Conservation (phyloP, 1,140 invertebrate genomes). For the Zaprionus nigranus region DNA sequence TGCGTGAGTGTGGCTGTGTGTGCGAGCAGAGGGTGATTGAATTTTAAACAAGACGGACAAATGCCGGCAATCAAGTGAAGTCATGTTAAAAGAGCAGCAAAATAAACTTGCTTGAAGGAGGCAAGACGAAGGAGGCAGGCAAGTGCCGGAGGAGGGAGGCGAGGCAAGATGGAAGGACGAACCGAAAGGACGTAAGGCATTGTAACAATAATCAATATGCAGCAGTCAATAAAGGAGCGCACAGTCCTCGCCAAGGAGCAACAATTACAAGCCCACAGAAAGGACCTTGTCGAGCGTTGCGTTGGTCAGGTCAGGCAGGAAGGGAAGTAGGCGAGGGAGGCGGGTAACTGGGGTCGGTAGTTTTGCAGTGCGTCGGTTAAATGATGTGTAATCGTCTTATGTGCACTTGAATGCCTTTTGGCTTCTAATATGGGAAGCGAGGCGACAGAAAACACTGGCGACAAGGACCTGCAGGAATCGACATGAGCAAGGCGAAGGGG, state of each 20-base stretch:
- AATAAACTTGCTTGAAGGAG: constrained; percentile 36
- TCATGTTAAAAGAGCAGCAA: constrained; percentile 54
- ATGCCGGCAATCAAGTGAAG: constrained; percentile 75
- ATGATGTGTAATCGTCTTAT: constrained; percentile 85
- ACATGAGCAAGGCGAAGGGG: constrained; percentile 11
- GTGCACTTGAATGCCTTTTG: constrained; percentile 84
- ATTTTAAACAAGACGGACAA: constrained; percentile 76
- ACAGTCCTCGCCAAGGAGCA: constrained; percentile 50
- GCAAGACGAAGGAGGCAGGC: background rate
- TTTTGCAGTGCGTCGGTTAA: constrained; percentile 82
- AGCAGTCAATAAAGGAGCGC: constrained; percentile 70
- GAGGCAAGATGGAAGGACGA: background rate
- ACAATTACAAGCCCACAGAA: constrained; percentile 63
- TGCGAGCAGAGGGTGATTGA: constrained; percentile 63
- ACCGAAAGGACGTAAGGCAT: constrained; percentile 21
- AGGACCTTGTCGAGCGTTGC: background rate
- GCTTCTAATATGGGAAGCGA: constrained; percentile 77
- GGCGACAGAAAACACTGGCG: constrained; percentile 51
- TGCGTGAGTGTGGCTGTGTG: constrained; percentile 23
- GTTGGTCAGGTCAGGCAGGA: background rate
- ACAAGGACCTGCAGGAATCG: constrained; percentile 47
- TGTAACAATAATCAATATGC: constrained; percentile 80
- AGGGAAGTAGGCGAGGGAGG: too few species aligned
- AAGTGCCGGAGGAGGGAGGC: background rate
- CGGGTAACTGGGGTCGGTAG: constrained; percentile 28